phyloP scores from a whole-genome alignment of 2,888 invertebrate species.

The Monoplex corrugatus region DNA sequence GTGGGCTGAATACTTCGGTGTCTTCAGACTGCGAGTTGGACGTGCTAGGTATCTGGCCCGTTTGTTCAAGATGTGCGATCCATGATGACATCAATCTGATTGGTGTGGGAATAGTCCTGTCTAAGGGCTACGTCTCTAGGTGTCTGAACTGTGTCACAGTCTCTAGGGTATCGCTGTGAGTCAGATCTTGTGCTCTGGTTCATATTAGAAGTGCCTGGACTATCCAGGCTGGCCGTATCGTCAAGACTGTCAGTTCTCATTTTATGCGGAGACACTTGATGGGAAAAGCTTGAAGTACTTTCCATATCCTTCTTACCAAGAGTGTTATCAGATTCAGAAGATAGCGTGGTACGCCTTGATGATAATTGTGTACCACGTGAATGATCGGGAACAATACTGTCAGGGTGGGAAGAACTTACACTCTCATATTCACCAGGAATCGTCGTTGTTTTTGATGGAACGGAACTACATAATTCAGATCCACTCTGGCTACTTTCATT shows the following conservation, averaged over 20 bases:
- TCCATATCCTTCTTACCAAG: no score
- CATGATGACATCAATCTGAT: no score
- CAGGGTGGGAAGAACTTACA: neutral
- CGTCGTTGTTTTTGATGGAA: neutral
- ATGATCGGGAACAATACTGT: neutral
- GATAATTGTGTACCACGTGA: no score
- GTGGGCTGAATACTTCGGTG: neutral
- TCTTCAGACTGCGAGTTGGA: neutral
- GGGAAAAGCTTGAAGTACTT: no score
- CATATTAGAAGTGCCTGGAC: neutral
- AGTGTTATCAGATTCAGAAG: no score
- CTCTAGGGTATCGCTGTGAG: neutral
- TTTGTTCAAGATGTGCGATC: neutral
- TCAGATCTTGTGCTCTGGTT: neutral
- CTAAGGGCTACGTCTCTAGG: neutral
- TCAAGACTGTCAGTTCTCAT: no score
- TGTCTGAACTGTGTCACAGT: no score
- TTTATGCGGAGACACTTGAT: no score
- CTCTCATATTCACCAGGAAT: neutral
- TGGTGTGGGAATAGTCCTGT: neutral
- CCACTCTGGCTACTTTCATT: neutral
- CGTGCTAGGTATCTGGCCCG: neutral
- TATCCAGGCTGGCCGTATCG: neutral
- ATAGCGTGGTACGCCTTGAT: no score
- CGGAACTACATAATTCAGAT: neutral